Percentiles rank a stretch among this genome's conserved stretches.
These are phyloP conservation scores for Phylloscopus whistleri DNA, from an alignment of 2,113 vertebrate species.

Conservation along the genomic window DNA sequence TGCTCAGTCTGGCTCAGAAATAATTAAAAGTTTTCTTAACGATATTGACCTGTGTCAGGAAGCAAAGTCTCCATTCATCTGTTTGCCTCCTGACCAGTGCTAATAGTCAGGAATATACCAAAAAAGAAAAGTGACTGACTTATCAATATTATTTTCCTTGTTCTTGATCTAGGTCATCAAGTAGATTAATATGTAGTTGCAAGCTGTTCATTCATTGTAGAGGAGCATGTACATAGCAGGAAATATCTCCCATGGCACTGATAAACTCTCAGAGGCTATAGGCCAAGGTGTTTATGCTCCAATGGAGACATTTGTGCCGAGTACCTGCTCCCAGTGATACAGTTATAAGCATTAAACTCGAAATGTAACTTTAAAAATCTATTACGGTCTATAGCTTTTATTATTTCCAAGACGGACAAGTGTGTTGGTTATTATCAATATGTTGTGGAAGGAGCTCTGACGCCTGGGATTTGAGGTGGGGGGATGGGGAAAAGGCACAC, in stretches of 20 bases:
- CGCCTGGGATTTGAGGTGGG: background rate
- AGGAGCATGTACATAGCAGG: constrained; percentile 52
- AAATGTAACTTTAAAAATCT: constrained; percentile 70
- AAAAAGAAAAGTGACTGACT: constrained; percentile 41
- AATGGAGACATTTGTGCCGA: constrained; percentile 69
- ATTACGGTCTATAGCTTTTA: constrained; percentile 61
- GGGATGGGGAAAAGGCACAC: background rate
- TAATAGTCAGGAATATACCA: background rate
- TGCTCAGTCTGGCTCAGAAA: background rate
- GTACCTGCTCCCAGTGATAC: constrained; percentile 66
- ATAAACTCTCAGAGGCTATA: constrained; percentile 71
- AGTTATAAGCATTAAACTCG: constrained; percentile 66
- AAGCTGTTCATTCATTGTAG: constrained; percentile 69
- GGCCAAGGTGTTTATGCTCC: constrained; percentile 73
- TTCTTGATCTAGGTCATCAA: constrained; percentile 68
- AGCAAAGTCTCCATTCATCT: constrained; percentile 3
- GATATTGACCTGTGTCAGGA: background rate
- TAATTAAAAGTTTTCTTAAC: constrained; percentile 5
- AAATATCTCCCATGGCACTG: constrained; percentile 69
- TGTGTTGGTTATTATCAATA: constrained; percentile 66
- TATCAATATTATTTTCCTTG: constrained; percentile 59
- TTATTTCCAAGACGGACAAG: constrained; percentile 67
- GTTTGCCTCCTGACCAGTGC: background rate
- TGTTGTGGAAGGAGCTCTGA: constrained; percentile 50
- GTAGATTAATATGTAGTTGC: constrained; percentile 68